A percentile compares a stretch with the other conserved stretches of the same genome.
Conservation (phyloP, 1,140 invertebrate species). For the Agrilus planipennis region DNA sequence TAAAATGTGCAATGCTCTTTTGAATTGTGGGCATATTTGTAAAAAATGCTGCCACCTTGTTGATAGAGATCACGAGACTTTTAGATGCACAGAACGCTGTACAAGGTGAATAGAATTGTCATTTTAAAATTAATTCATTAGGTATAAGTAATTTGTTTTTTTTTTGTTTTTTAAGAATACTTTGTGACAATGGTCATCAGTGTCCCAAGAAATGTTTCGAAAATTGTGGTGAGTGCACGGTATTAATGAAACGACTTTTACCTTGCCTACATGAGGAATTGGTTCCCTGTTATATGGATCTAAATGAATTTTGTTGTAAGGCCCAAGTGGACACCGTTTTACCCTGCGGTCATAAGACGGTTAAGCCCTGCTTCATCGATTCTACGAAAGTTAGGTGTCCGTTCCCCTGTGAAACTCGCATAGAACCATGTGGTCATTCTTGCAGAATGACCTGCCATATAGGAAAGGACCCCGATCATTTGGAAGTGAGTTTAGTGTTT, state of each 20-base stretch:
- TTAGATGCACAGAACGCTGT: slow-evolving; percentile 35
- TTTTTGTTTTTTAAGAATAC: slow-evolving; percentile 21
- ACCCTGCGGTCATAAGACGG: slow-evolving; percentile 37
- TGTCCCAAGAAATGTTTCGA: slow-evolving; percentile 38
- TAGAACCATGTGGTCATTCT: slow-evolving; percentile 40
- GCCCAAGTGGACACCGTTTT: slow-evolving; percentile 28
- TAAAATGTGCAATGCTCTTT: slow-evolving; percentile 30
- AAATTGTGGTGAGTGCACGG: slow-evolving; percentile 36
- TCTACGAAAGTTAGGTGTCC: slow-evolving; percentile 30
- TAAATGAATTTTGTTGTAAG: slow-evolving; percentile 27
- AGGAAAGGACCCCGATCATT: slow-evolving; percentile 37
- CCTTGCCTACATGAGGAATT: slow-evolving; percentile 35
- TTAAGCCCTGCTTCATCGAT: slow-evolving; percentile 33
- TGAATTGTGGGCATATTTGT: slow-evolving; percentile 44
- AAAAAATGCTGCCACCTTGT: slow-evolving; percentile 40
- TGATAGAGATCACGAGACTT: slow-evolving; percentile 34
- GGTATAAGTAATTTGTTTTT: slow-evolving; percentile 23
- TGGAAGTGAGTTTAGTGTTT: slow-evolving; percentile 26
- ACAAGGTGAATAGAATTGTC: slow-evolving; percentile 18
- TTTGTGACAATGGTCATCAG: slow-evolving; percentile 35
- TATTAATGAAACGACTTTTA: slow-evolving; percentile 31
- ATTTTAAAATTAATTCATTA: slow-evolving; percentile 11
- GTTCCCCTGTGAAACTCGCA: slow-evolving; percentile 30
- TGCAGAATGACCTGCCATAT: slow-evolving; percentile 38
- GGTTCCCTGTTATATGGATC: slow-evolving; percentile 33